Percentiles rank a stretch among this genome's conserved stretches.
These are phyloP conservation scores for Drosophila austrosaltans DNA, from an alignment of 2,888 invertebrate species.

Conservation along the genomic window DNA sequence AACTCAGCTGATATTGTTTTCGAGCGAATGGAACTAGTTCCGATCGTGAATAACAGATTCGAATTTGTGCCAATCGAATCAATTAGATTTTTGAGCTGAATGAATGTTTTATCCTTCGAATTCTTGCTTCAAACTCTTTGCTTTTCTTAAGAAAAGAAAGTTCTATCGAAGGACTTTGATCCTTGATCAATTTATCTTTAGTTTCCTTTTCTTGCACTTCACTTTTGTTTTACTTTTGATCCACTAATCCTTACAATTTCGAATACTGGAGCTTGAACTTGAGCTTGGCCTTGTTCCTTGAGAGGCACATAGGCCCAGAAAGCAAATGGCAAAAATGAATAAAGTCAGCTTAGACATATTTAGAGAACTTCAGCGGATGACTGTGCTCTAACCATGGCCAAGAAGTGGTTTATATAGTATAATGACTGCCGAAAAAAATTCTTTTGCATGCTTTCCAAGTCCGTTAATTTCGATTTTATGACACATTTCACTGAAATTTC, in stretches of 20 bases:
- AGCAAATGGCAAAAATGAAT: conserved; percentile 26
- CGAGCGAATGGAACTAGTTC: background rate
- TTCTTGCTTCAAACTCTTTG: no score
- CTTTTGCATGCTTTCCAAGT: conserved; percentile 21
- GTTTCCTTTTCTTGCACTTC: background rate
- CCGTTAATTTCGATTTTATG: conserved; percentile 6
- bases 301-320: conserved; percentile 27
- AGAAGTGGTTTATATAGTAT: conserved; percentile 50
- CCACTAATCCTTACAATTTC: conserved; percentile 19
- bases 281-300: conserved; percentile 2
- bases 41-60: background rate
- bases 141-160: no score
- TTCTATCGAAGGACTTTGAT: background rate
- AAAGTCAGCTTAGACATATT: conserved; percentile 31
- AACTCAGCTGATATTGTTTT: no score
- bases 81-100: background rate
- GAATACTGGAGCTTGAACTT: conserved; percentile 1
- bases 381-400: conserved; percentile 41
- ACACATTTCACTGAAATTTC: conserved; percentile 42
- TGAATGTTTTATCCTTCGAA: no score
- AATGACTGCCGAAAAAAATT: background rate
- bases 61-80: background rate
- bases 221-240: background rate
- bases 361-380: conserved; percentile 39
- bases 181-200: background rate